Evolutionary conservation across 1,140 invertebrate species (phyloP).

Genomic region (Heliothis subflexa): DNA sequence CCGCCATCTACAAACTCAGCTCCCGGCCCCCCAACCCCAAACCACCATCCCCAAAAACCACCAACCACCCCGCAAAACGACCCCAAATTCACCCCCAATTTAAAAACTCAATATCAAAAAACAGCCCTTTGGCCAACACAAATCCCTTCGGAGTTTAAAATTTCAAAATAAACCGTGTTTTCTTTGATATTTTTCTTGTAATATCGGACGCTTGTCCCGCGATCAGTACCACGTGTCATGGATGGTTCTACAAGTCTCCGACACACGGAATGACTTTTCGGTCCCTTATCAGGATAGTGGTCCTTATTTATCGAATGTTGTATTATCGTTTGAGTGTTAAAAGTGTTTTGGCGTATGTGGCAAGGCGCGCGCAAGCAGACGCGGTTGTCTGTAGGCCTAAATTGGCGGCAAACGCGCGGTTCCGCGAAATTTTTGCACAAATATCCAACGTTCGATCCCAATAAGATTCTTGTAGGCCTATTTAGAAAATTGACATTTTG

Average conservation of each 20-base stretch:
- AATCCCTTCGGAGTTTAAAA: conserved; percentile 8
- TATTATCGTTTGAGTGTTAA: conserved; percentile 49
- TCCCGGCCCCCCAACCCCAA: conserved; percentile 48
- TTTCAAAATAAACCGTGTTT: conserved; percentile 25
- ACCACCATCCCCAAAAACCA: conserved; percentile 19
- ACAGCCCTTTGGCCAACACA: background rate
- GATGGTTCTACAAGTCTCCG: background rate
- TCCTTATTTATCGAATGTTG: conserved; percentile 34
- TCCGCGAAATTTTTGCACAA: conserved; percentile 73
- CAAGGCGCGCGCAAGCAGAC: conserved; percentile 61
- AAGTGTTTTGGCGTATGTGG: conserved; percentile 52
- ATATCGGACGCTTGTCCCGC: background rate
- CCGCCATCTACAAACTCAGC: conserved; percentile 32
- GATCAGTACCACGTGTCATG: conserved; percentile 17
- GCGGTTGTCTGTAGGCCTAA: conserved; percentile 70
- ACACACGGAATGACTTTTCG: conserved; percentile 25
- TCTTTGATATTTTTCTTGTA: conserved; percentile 25
- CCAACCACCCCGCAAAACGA: conserved; percentile 1
- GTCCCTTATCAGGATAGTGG: conserved; percentile 42
- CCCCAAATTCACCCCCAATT: background rate
- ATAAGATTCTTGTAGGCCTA: conserved; percentile 81
- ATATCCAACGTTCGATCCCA: conserved; percentile 60
- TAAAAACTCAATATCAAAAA: background rate
- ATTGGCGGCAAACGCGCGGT: conserved; percentile 63
- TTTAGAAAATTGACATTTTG: conserved; percentile 61